Evolutionary conservation across 2,113 vertebrate species (phyloP).

Genomic region (Aepyceros melampus): DNA sequence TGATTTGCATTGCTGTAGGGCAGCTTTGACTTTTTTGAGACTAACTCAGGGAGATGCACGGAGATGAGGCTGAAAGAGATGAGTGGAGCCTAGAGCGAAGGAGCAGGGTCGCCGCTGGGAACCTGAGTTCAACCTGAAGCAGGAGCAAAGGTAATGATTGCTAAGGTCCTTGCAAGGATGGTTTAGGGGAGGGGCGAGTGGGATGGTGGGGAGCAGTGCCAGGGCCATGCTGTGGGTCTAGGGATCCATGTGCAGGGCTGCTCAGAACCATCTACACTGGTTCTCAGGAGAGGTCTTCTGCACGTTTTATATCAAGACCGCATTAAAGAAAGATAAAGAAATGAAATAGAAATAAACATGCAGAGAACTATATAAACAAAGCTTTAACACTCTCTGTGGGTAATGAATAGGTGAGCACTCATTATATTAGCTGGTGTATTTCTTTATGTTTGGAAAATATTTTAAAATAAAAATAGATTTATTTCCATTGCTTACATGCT

Average conservation of each 20-base stretch:
- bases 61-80: background rate
- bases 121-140: background rate
- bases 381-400: background rate
- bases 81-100: background rate
- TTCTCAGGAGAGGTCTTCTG: background rate
- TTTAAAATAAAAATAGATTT: conserved; percentile 27
- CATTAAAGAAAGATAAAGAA: background rate
- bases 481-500: conserved; percentile 28
- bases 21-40: background rate
- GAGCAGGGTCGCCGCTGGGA: background rate
- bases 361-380: background rate
- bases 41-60: background rate
- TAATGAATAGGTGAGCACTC: background rate
- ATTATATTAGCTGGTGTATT: background rate
- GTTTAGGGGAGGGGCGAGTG: rapidly evolving
- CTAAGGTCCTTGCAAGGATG: background rate
- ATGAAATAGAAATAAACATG: background rate
- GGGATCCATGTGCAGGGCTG: background rate
- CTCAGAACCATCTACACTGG: background rate
- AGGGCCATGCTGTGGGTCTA: rapidly evolving
- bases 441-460: background rate
- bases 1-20: background rate
- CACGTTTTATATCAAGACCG: background rate
- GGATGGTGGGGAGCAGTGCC: background rate
- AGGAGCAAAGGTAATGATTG: background rate